Base-by-base conservation (phyloP, 2,797 vertebrate species). In the Sebastes dallii region DNA sequence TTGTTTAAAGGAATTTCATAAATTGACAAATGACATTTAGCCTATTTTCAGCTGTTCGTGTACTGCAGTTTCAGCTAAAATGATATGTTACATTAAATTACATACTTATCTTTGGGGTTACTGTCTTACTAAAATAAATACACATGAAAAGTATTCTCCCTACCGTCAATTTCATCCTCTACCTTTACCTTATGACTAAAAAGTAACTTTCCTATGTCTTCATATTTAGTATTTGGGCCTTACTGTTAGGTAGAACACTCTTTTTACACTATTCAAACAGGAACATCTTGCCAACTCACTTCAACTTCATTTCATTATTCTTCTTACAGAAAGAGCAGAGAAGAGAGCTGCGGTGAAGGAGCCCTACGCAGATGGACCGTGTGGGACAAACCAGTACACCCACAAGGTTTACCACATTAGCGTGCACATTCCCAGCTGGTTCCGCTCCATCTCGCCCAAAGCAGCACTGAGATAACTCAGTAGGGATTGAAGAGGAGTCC, bases 371-470 rank as follows among this genome's bases (percentile, higher is more conserved):
- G 22, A 99, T 8, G 54, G 54, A 55, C 54, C 22, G 10, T n/a
- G 20, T 52, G 98, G 98, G 74, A 95, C 93, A 0, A 98, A 98
- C 78, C 98, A 99, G 91, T 99, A 99, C 93, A 99, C 98, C 0
- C 98, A 98, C 94, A 99, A 99, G 90, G 98, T 99, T 72, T 99
- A 99, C 90, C 98, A 99, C 88, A 99, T 99, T 72, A 98, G 98
- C 77, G 99, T 98, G 97, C 98, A 99, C 94, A 99, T 99, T 83
- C 98, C 98, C 79, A 96, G 98, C 95, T 99, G 98, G 98, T 99
- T 99, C 93, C 97, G 98, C 83, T 97, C 97, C 67, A 98, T 99
- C 8, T 85, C 98, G 93, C 97, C 97, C 90, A 99, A 99, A 94
- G 98, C 98, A 0, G 98, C 97, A 0, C 92, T 99, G 80, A 94